These are phyloP conservation scores for Choloepus hoffmanni DNA, from an alignment of 2,113 vertebrate species.

Conservation along the genomic window DNA sequence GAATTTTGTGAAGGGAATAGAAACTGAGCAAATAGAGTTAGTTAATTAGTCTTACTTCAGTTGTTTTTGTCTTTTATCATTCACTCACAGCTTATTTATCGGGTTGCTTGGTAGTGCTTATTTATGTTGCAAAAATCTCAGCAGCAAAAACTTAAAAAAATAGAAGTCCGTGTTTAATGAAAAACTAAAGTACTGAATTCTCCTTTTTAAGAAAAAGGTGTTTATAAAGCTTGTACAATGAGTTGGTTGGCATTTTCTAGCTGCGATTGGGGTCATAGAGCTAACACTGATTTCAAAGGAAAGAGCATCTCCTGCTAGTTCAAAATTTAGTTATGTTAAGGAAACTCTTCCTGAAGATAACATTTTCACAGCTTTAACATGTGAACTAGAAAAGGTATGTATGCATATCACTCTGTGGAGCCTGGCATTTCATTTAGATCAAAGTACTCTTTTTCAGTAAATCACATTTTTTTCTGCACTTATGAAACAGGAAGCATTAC, in stretches of 20 bases:
- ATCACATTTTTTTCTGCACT: background rate
- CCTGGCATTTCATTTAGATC: background rate
- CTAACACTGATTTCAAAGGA: background rate
- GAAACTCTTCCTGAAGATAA: background rate
- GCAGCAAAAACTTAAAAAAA: background rate
- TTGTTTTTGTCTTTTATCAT: background rate
- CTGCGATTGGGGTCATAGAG: background rate
- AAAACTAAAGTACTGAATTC: background rate
- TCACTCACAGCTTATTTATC: background rate
- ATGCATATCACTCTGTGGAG: background rate
- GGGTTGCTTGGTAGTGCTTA: background rate
- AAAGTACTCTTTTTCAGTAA: conserved; percentile 10
- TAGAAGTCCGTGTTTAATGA: background rate
- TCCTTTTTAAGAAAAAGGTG: background rate
- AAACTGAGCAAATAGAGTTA: background rate
- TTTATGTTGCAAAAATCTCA: background rate
- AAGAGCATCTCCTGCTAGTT: background rate
- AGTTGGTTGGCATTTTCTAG: background rate
- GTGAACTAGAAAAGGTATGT: background rate
- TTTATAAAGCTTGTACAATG: background rate
- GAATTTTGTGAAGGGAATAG: background rate
- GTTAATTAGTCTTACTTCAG: background rate
- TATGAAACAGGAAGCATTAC: background rate
- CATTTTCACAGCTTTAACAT: background rate
- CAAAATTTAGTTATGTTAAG: background rate